Conservation (phyloP, 2,113 vertebrate genomes). For the Apus apus region DNA sequence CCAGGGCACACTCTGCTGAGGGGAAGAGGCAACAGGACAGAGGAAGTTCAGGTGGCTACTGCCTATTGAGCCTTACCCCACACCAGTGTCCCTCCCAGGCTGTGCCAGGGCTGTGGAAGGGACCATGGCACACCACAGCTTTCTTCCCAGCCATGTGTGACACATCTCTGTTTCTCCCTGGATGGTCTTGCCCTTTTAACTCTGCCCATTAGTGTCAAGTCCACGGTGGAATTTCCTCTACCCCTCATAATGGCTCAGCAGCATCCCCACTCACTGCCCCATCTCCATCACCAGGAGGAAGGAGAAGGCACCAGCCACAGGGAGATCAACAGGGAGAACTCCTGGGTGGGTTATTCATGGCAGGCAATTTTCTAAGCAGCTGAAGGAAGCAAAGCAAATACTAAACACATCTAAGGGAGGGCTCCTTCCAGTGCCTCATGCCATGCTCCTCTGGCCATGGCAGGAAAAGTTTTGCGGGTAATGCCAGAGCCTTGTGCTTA, state of each 20-base stretch:
- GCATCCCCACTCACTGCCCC: neutral
- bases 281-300: neutral
- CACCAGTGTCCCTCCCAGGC: too few relatives aligned
- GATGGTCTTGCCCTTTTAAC: neutral
- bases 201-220: neutral
- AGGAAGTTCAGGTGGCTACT: neutral
- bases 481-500: neutral
- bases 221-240: neutral
- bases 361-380: neutral
- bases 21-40: accelerated
- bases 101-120: neutral
- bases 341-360: neutral
- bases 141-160: neutral
- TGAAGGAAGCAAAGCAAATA: neutral
- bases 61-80: neutral
- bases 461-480: neutral
- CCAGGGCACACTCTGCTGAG: neutral
- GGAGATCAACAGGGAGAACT: neutral
- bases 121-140: neutral
- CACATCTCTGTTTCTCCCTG: neutral
- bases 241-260: neutral
- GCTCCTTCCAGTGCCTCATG: neutral
- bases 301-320: neutral
- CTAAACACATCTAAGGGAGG: neutral
- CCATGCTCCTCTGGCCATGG: accelerated